These are phyloP conservation scores for Aporrectodea caliginosa DNA, from an alignment of 1,140 invertebrate genomes.

Conservation along the genomic window DNA sequence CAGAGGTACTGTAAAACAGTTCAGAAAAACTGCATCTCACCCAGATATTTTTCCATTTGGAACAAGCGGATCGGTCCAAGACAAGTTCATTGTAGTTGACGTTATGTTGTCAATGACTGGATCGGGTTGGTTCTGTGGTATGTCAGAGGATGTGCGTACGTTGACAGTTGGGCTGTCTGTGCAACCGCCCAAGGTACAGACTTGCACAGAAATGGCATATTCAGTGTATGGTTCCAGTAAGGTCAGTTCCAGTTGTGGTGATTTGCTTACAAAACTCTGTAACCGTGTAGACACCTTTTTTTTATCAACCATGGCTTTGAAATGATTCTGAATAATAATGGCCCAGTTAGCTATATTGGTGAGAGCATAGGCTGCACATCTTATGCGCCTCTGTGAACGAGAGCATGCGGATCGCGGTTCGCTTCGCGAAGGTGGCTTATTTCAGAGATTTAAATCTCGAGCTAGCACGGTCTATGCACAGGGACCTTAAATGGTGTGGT, in stretches of 20 bases:
- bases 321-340: too few relatives aligned
- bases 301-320: too few relatives aligned
- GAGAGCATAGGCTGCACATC: too few relatives aligned
- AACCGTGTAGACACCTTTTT: too few relatives aligned
- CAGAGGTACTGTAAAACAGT: too few relatives aligned
- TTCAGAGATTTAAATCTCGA: too few relatives aligned
- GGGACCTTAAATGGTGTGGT: too few relatives aligned
- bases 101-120: constrained; percentile 47
- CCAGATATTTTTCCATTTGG: constrained; percentile 51
- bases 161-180: constrained; percentile 43
- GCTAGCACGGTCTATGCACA: too few relatives aligned
- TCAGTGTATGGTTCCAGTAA: constrained; percentile 42
- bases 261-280: neutral
- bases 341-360: too few relatives aligned
- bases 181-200: constrained; percentile 54
- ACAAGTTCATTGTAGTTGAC: constrained; percentile 47
- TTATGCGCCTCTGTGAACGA: too few relatives aligned
- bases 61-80: constrained; percentile 43
- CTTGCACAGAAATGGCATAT: constrained; percentile 44
- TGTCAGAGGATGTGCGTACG: constrained; percentile 43
- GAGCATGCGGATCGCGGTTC: too few relatives aligned
- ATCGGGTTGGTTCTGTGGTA: constrained; percentile 41
- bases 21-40: constrained; percentile 40
- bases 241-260: neutral
- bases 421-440: too few relatives aligned